These are phyloP conservation scores for Micronycteris hirsuta DNA, from an alignment of 2,113 vertebrate species.

Conservation along the genomic window DNA sequence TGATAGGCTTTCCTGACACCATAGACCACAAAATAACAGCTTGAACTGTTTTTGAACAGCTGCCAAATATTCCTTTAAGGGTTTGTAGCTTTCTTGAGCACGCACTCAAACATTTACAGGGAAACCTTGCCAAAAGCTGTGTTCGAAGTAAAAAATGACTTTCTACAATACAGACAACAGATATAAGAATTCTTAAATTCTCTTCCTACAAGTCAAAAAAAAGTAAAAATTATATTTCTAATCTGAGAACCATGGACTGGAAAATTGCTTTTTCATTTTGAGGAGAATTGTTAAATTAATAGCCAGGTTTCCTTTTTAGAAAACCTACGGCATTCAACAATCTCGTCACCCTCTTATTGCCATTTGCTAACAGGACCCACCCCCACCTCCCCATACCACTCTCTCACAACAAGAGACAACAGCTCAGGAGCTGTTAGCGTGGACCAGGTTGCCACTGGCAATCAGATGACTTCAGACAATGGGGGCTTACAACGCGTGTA, in stretches of 20 bases:
- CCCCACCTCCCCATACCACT: too few species aligned
- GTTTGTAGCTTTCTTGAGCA: slow-evolving; percentile 44
- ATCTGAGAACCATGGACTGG: slow-evolving; percentile 4
- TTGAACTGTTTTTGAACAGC: slow-evolving; percentile 60
- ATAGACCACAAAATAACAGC: slow-evolving; percentile 54
- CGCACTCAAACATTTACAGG: slow-evolving; percentile 56
- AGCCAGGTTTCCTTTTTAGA: neutral
- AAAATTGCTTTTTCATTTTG: slow-evolving; percentile 42
- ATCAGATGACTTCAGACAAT: neutral
- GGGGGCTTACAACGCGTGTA: neutral
- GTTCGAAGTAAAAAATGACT: slow-evolving; percentile 30
- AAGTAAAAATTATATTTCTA: slow-evolving; percentile 15
- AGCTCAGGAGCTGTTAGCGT: neutral
- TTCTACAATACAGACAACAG: slow-evolving; percentile 25
- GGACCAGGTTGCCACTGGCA: neutral
- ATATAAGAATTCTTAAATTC: slow-evolving; percentile 1
- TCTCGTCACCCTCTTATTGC: neutral
- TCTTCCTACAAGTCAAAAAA: slow-evolving; percentile 24
- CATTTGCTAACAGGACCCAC: neutral
- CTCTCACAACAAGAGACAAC: neutral
- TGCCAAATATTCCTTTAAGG: slow-evolving; percentile 47
- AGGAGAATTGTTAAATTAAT: neutral
- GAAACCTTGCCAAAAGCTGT: slow-evolving; percentile 41
- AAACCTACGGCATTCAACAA: neutral
- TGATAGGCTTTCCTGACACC: slow-evolving; percentile 47